Evolutionary conservation across 1,140 invertebrate species (phyloP), one percentile per base, ranked within the genome.

Genomic region (Drosophila pectinifera): DNA sequence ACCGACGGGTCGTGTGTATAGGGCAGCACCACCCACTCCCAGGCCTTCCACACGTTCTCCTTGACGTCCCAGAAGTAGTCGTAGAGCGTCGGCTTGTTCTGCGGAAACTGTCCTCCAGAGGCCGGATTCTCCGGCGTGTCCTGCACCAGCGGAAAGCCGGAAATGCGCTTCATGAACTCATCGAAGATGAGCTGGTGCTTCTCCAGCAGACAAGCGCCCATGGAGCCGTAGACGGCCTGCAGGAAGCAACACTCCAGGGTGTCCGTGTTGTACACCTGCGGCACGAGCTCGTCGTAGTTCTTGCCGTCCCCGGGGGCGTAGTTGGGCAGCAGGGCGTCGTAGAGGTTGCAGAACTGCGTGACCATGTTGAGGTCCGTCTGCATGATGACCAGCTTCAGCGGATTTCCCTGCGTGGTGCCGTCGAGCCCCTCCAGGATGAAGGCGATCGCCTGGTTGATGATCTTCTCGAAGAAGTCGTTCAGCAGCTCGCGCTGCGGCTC

Each of bases 331-430:
- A 96, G 91, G 0, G 95, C 94, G 76, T 97, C 96, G 51, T 98
- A 94, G 92, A 97, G 95, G 77, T 94, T 94, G 84, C 96, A 96
- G n/a, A 98, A 93, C 88, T 98, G 97, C 6, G 94, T 94, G 0
- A 97, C 96, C 96, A 98, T 95, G 91, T 98, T 98, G 2, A 98
- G 93, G 57, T 94, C 94, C 1, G 97, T 98, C 92, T 97, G 96
- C 22, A 95, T 95, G 38, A 98, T 95, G 34, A 98, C 96, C 26
- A 95, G 95, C 91, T 96, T 96, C 31, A 98, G 92, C 14, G 96
- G 97, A 46, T 94, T 93, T 20, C 95, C 94, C 89, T 95, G 95
- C 46, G 95, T 94, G 59, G 95, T 94, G 4, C 96, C 96, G 39
- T 96, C 93, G 45, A 95, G 91, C 5, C 96, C 97, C 74, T 96